A percentile compares a stretch with the other conserved stretches of the same genome.
phyloP scores from a whole-genome alignment of 2,797 vertebrate genomes.

The Argentina silus region DNA sequence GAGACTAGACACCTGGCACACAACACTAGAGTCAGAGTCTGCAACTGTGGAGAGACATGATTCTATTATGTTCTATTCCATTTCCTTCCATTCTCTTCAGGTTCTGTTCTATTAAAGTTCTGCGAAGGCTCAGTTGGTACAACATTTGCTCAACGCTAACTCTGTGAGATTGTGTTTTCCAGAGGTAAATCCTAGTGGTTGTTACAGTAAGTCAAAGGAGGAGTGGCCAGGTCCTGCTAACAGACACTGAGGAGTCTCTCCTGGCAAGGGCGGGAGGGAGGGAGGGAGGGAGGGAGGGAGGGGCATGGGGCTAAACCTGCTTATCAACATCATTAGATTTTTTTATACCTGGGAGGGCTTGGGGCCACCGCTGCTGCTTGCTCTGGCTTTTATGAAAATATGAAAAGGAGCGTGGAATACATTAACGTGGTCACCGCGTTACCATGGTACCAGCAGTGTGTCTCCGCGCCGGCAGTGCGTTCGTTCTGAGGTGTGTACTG shows the following conservation, averaged over 20 bases:
- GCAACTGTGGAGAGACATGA: too few species aligned
- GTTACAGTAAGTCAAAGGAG: too few species aligned
- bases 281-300: background rate
- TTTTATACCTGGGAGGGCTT: background rate
- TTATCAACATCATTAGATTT: background rate
- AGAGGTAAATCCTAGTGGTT: too few species aligned
- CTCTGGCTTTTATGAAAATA: background rate
- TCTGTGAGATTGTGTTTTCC: too few species aligned
- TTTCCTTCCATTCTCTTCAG: too few species aligned
- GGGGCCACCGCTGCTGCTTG: background rate
- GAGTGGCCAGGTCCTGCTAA: background rate
- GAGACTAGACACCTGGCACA: too few species aligned
- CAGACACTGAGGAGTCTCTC: background rate
- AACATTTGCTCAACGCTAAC: too few species aligned
- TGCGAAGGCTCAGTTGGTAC: too few species aligned
- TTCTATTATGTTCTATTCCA: too few species aligned
- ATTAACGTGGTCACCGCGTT: background rate
- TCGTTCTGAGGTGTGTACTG: background rate
- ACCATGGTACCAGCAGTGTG: conserved; percentile 4
- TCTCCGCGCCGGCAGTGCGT: background rate
- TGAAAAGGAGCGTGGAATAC: background rate
- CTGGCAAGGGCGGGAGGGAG: background rate
- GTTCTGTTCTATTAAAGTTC: too few species aligned
- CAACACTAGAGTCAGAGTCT: too few species aligned
- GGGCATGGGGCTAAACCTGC: background rate